Evolutionary conservation across 2,797 vertebrate species (phyloP).

Genomic region (Benthosema pterotum): DNA sequence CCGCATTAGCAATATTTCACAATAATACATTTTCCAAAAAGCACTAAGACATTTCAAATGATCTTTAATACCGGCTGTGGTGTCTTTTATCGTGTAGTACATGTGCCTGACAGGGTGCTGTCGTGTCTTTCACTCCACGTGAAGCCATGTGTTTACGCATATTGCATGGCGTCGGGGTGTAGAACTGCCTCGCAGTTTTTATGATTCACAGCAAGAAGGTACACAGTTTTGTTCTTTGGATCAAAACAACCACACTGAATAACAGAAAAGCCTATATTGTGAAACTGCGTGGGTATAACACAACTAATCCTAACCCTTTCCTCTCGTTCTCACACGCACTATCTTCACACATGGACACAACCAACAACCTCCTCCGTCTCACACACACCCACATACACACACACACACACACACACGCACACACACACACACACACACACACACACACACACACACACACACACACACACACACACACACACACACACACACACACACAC

Average conservation of each 20-base stretch:
- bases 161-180: too few species aligned
- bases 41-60: not conserved
- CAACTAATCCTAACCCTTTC: not conserved
- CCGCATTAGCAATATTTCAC: not conserved
- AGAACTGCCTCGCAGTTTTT: too few species aligned
- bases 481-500: constrained; percentile 4
- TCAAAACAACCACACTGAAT: not conserved
- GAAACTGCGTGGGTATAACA: not conserved
- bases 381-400: not conserved
- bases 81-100: too few species aligned
- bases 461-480: constrained; percentile 3
- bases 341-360: too few species aligned
- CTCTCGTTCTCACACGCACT: too few species aligned
- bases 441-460: constrained; percentile 2
- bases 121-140: too few species aligned
- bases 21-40: constrained; percentile 1
- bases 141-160: too few species aligned
- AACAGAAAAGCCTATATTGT: not conserved
- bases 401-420: constrained; percentile 4
- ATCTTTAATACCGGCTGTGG: not conserved
- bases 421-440: constrained; percentile 1
- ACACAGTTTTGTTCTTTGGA: not conserved
- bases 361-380: not conserved
- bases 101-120: too few species aligned
- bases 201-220: not conserved